Percentiles rank a stretch among this genome's conserved stretches.
phyloP scores from a whole-genome alignment of 2,888 invertebrate genomes.

The Malachius bipustulatus region DNA sequence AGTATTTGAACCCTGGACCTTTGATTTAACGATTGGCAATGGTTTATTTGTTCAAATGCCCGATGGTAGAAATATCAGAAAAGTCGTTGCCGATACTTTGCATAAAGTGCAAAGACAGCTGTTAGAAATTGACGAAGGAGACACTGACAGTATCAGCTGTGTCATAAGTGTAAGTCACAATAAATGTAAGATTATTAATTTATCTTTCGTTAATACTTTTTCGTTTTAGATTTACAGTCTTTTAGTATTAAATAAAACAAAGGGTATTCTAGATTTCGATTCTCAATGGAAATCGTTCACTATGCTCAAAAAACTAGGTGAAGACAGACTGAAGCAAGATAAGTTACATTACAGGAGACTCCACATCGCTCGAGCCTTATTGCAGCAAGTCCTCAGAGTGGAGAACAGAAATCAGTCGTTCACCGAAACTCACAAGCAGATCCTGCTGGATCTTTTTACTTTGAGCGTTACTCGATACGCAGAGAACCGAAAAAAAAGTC shows the following conservation, averaged over 20 bases:
- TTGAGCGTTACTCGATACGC: constrained; percentile 57
- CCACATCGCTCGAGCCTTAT: constrained; percentile 50
- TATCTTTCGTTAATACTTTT: constrained; percentile 8
- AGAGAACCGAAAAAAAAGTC: constrained; percentile 56
- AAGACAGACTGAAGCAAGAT: constrained; percentile 50
- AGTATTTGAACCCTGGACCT: constrained; percentile 42
- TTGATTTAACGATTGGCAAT: constrained; percentile 41
- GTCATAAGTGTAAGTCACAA: constrained; percentile 33
- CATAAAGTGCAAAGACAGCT: constrained; percentile 52
- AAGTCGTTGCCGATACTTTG: constrained; percentile 47
- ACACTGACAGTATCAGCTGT: constrained; percentile 56
- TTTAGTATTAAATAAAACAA: constrained; percentile 43
- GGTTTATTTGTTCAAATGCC: constrained; percentile 37
- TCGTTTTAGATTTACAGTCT: constrained; percentile 54
- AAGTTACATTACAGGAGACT: constrained; percentile 50
- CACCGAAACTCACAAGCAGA: constrained; percentile 47
- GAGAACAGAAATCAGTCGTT: constrained; percentile 38
- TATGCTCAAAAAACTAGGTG: constrained; percentile 47
- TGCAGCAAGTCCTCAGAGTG: constrained; percentile 51
- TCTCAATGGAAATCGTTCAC: constrained; percentile 54
- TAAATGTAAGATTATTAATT: not conserved
- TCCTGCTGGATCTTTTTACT: constrained; percentile 49
- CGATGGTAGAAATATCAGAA: constrained; percentile 59
- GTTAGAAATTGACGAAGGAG: constrained; percentile 57
- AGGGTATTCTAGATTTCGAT: constrained; percentile 44